Conservation (phyloP, 2,797 vertebrate species). For the Onychomys torridus region DNA sequence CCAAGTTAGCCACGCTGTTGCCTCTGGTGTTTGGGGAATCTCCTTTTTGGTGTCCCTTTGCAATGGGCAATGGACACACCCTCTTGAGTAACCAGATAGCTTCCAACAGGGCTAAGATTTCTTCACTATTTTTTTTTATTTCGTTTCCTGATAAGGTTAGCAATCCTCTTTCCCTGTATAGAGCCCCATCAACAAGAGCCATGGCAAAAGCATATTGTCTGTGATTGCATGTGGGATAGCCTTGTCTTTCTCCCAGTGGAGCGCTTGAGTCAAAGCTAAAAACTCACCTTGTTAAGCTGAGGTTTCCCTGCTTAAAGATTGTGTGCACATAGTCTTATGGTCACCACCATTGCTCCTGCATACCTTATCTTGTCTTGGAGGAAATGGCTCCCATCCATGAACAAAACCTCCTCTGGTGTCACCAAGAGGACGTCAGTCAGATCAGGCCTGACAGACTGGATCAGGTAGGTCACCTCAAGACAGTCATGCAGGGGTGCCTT, state of each 20-base stretch:
- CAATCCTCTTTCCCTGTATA: neutral
- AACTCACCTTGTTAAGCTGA: neutral
- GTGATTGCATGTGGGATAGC: neutral
- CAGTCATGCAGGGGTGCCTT: neutral
- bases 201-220: neutral
- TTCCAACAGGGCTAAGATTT: neutral
- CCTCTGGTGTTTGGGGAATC: neutral
- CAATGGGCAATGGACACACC: neutral
- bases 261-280: neutral
- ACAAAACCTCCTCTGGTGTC: neutral
- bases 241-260: neutral
- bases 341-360: neutral
- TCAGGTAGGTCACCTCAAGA: neutral
- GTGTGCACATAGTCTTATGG: neutral
- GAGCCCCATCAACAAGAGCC: neutral
- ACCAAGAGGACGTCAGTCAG: neutral
- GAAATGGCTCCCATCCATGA: neutral
- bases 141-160: neutral
- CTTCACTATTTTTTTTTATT: neutral
- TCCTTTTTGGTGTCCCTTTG: neutral
- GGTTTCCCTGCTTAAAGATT: neutral
- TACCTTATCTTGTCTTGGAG: neutral
- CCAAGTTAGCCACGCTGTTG: neutral
- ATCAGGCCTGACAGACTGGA: neutral
- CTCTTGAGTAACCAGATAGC: neutral